Conservation (phyloP, 2,797 vertebrate genomes). For the Melopsittacus undulatus region DNA sequence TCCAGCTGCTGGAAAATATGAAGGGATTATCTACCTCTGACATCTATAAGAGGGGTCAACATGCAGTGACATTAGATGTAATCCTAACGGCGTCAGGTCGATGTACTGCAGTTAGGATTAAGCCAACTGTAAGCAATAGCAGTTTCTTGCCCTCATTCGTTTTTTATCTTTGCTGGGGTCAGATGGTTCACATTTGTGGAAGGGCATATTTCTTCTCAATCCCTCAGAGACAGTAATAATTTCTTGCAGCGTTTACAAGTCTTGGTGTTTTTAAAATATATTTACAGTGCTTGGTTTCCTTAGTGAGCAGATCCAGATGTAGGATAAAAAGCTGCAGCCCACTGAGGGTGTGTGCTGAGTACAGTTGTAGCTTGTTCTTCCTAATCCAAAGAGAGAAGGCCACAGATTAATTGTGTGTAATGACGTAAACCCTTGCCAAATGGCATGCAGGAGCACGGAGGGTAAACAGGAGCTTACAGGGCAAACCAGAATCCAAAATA, state of each 20-base stretch:
- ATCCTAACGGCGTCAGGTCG: background rate
- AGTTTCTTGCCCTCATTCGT: background rate
- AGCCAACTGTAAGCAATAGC: background rate
- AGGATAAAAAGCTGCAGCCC: background rate
- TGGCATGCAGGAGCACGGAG: background rate
- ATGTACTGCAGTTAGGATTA: background rate
- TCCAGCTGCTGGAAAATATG: background rate
- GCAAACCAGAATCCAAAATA: background rate
- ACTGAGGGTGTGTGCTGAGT: background rate
- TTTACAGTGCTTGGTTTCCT: background rate
- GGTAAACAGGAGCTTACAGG: background rate
- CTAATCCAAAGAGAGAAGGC: background rate
- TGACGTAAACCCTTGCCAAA: background rate
- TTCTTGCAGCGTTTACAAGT: background rate
- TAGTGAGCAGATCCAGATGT: background rate
- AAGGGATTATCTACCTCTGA: background rate
- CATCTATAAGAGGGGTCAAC: background rate
- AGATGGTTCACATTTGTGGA: background rate
- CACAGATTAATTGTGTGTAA: background rate
- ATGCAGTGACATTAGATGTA: fast-evolving
- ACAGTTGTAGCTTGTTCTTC: background rate
- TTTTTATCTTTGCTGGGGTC: background rate
- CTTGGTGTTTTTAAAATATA: background rate
- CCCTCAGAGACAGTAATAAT: background rate
- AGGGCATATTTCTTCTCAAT: background rate